Evolutionary conservation across 2,113 vertebrate species (phyloP).

Genomic region (Microcebus lehilahytsara): DNA sequence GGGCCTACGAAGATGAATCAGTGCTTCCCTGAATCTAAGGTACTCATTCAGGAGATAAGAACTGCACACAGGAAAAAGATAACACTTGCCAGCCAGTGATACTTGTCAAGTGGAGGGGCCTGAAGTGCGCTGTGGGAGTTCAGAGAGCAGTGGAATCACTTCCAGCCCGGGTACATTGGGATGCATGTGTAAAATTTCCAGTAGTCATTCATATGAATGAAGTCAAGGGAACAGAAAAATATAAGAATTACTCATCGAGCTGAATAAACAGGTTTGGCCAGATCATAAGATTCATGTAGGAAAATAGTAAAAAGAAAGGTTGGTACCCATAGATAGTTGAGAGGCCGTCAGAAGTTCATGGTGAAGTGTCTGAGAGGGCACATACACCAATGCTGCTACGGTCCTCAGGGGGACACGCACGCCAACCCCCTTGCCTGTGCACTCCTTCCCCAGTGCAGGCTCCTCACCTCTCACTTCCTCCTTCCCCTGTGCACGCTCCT

Average conservation of each 20-base stretch:
- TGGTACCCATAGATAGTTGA: background rate
- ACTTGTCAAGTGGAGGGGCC: background rate
- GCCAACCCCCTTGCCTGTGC: no score
- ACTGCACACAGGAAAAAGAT: background rate
- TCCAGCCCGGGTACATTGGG: background rate
- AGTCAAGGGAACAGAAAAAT: background rate
- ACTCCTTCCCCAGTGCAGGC: no score
- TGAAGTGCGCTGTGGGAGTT: background rate
- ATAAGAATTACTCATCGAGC: background rate
- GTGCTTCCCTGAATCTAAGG: background rate
- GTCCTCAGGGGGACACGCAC: no score
- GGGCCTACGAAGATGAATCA: background rate
- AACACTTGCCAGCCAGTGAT: background rate
- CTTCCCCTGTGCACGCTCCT: background rate
- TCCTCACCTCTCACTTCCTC: background rate
- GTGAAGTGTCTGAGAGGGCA: no score
- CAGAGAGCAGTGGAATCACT: background rate
- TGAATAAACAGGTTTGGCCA: background rate
- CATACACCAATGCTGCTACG: no score
- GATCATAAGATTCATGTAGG: background rate
- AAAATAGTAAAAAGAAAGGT: background rate
- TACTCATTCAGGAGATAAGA: background rate
- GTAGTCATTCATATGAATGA: background rate
- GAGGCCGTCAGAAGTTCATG: no score
- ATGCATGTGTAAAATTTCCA: accelerated